phyloP scores from a whole-genome alignment of 2,113 vertebrate genomes.

The Pionites leucogaster region DNA sequence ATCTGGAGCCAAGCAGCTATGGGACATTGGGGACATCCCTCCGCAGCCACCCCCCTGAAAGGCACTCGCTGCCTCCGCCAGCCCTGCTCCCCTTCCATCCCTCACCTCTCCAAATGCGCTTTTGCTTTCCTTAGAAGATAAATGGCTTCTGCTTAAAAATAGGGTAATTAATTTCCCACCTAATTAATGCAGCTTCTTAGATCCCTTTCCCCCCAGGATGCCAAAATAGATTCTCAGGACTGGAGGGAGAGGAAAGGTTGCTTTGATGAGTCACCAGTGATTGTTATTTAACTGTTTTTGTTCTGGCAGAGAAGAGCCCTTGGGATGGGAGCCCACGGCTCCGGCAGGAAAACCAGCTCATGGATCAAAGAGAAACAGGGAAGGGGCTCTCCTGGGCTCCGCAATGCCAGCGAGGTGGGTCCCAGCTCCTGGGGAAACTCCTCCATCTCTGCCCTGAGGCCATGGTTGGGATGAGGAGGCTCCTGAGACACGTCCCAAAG shows the following conservation, averaged over 20 bases:
- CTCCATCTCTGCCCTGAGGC: not conserved
- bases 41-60: fast-evolving
- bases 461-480: not conserved
- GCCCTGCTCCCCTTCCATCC: not conserved
- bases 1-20: not conserved
- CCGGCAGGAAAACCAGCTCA: not conserved
- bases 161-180: constrained; percentile 65
- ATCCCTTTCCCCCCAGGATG: constrained; percentile 34
- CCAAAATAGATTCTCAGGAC: constrained; percentile 53
- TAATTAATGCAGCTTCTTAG: constrained; percentile 61
- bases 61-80: not conserved
- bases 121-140: constrained; percentile 3
- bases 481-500: not conserved
- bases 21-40: not conserved
- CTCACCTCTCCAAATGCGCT: not conserved
- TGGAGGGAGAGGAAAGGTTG: constrained; percentile 54
- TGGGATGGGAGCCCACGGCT: not conserved
- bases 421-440: not conserved
- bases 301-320: not conserved
- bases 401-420: not conserved
- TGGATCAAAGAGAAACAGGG: not conserved
- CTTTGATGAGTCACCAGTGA: constrained; percentile 52
- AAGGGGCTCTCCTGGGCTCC: not conserved
- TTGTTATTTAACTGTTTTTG: constrained; percentile 42
- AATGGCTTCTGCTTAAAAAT: constrained; percentile 48